Conservation (phyloP, 1,140 invertebrate genomes). For the Cydia splendana region DNA sequence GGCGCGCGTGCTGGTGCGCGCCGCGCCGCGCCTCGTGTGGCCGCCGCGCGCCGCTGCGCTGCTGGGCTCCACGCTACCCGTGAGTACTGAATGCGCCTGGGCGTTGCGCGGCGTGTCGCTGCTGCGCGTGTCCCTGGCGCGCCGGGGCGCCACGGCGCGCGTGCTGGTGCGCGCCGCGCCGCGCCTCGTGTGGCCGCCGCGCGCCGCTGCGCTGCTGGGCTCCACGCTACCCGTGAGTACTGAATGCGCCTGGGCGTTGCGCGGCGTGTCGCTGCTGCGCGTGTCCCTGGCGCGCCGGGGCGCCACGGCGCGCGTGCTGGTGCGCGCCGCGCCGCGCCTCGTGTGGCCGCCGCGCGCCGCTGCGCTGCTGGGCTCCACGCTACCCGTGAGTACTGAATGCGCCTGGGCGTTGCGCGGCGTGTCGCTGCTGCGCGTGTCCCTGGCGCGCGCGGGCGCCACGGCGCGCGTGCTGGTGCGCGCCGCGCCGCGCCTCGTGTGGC, state of each 20-base stretch:
- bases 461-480: conserved; percentile 59
- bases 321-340: conserved; percentile 62
- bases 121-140: conserved; percentile 58
- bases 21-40: conserved; percentile 66
- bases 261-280: conserved; percentile 55
- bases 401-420: conserved; percentile 48
- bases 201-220: conserved; percentile 52
- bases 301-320: conserved; percentile 55
- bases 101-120: no score
- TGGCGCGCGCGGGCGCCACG: conserved; percentile 40
- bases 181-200: conserved; percentile 56
- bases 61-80: conserved; percentile 56
- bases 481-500: conserved; percentile 66
- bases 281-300: conserved; percentile 23
- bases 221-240: conserved; percentile 58
- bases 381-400: conserved; percentile 53
- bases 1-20: conserved; percentile 57
- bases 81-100: no score
- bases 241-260: conserved; percentile 40
- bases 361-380: conserved; percentile 50
- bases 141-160: conserved; percentile 56
- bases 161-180: conserved; percentile 63
- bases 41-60: conserved; percentile 55
- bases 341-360: conserved; percentile 60
- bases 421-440: conserved; percentile 50